Percentiles rank a stretch among this genome's conserved stretches.
These are phyloP conservation scores for Bostrychus sinensis DNA, from an alignment of 2,113 vertebrate species.

Conservation along the genomic window DNA sequence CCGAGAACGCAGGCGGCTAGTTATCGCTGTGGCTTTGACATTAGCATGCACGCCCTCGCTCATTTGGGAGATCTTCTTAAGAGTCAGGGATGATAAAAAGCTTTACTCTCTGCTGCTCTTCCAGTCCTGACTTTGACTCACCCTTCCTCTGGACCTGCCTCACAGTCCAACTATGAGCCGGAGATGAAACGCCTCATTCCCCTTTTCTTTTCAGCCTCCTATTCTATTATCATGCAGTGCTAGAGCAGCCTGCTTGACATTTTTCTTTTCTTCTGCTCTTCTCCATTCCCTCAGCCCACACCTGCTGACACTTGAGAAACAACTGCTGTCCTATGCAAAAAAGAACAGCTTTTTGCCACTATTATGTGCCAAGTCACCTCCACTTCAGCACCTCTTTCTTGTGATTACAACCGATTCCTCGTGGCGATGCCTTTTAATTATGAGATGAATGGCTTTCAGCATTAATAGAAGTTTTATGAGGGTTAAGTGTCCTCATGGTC, in stretches of 20 bases:
- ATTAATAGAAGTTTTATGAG: conserved; percentile 41
- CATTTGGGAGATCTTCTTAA: conserved; percentile 77
- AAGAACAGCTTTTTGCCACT: conserved; percentile 16
- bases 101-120: conserved; percentile 67
- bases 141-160: conserved; percentile 68
- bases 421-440: conserved; percentile 50
- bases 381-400: conserved; percentile 28
- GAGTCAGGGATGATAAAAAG: conserved; percentile 73
- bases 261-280: conserved; percentile 63
- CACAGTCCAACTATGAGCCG: conserved; percentile 59
- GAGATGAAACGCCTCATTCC: conserved; percentile 71
- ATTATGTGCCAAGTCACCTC: conserved; percentile 57
- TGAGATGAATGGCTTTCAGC: conserved; percentile 36
- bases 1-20: conserved; percentile 64
- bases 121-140: conserved; percentile 74
- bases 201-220: conserved; percentile 50
- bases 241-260: conserved; percentile 63
- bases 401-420: conserved; percentile 37
- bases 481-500: conserved; percentile 37
- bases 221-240: conserved; percentile 67
- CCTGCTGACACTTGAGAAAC: conserved; percentile 72
- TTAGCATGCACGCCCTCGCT: conserved; percentile 72
- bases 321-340: conserved; percentile 65
- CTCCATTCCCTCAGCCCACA: conserved; percentile 47
- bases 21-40: conserved; percentile 73